phyloP scores from a whole-genome alignment of 1,140 invertebrate genomes.

The Eriosoma lanigerum region DNA sequence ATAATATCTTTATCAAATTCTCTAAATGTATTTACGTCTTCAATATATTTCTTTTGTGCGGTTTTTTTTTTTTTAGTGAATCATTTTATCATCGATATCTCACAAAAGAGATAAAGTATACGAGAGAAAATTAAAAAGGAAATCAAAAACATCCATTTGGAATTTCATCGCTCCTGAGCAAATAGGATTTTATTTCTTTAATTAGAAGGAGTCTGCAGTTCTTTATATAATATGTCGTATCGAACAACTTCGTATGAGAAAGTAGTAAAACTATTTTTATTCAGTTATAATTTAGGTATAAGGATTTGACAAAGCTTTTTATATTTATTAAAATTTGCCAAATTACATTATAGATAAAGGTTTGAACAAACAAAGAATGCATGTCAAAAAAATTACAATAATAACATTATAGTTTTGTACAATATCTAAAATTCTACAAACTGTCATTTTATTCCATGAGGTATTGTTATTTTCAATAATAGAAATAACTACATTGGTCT shows the following conservation, averaged over 20 bases:
- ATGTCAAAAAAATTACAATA: background rate
- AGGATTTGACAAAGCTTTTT: background rate
- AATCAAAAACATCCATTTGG: constrained; percentile 15
- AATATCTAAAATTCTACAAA: too few relatives aligned
- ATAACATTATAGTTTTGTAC: background rate
- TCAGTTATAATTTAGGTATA: background rate
- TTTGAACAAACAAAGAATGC: too few relatives aligned
- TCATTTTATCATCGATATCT: constrained; percentile 6
- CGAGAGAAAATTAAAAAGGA: background rate
- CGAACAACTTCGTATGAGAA: background rate
- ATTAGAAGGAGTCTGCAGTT: background rate
- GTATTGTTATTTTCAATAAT: too few relatives aligned
- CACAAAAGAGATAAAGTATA: background rate
- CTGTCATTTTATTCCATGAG: too few relatives aligned
- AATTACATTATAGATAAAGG: too few relatives aligned
- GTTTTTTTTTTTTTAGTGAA: constrained; percentile 11
- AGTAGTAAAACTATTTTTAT: constrained; percentile 1
- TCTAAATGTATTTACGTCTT: constrained; percentile 27
- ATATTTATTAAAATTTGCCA: background rate
- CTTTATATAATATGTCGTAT: background rate
- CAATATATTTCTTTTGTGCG: constrained; percentile 34
- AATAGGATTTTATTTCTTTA: constrained; percentile 11
- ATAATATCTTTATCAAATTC: constrained; percentile 9
- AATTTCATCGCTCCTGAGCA: background rate
- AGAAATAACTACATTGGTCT: background rate